A percentile compares a stretch with the other conserved stretches of the same genome.
Conservation (phyloP, 2,888 invertebrate species). For the Odiellus spinosus region DNA sequence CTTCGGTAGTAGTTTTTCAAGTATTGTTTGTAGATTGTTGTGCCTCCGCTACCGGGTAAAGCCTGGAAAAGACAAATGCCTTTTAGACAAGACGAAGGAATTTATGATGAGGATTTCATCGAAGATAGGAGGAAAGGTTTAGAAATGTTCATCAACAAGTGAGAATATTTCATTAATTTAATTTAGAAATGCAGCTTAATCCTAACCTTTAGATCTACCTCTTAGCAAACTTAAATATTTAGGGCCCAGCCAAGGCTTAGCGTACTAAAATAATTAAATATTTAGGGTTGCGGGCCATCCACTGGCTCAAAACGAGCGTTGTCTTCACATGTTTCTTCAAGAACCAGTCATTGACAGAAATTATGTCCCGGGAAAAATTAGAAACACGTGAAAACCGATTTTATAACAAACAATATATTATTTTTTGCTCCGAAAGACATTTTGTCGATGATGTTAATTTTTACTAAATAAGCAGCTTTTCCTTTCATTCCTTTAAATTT, state of each 20-base stretch:
- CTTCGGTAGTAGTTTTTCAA: too few relatives aligned
- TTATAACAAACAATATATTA: too few relatives aligned
- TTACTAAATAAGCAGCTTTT: too few relatives aligned
- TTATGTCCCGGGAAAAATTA: slow-evolving; percentile 98
- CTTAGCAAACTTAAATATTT: too few relatives aligned
- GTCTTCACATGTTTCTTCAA: slow-evolving; percentile 98
- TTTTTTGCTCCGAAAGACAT: too few relatives aligned
- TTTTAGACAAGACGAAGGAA: slow-evolving; percentile 95
- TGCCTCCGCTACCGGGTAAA: slow-evolving; percentile 93
- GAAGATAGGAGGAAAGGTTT: slow-evolving; percentile 93
- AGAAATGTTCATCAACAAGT: slow-evolving; percentile 98
- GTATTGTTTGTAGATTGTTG: slow-evolving; percentile 68
- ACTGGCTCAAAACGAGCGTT: slow-evolving; percentile 45
- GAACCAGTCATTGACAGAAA: slow-evolving; percentile 95
- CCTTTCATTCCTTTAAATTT: too few relatives aligned
- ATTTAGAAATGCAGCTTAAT: not conserved
- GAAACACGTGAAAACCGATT: slow-evolving; percentile 49
- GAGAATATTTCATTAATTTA: too few relatives aligned
- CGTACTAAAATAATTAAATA: too few relatives aligned
- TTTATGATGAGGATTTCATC: slow-evolving; percentile 98
- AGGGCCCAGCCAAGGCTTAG: too few relatives aligned
- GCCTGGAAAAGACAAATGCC: slow-evolving; percentile 97
- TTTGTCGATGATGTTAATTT: too few relatives aligned
- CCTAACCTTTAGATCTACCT: too few relatives aligned
- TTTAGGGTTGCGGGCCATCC: slow-evolving; percentile 41